Base-by-base conservation (phyloP, 2,797 vertebrate species). In the Buceros bicornis region DNA sequence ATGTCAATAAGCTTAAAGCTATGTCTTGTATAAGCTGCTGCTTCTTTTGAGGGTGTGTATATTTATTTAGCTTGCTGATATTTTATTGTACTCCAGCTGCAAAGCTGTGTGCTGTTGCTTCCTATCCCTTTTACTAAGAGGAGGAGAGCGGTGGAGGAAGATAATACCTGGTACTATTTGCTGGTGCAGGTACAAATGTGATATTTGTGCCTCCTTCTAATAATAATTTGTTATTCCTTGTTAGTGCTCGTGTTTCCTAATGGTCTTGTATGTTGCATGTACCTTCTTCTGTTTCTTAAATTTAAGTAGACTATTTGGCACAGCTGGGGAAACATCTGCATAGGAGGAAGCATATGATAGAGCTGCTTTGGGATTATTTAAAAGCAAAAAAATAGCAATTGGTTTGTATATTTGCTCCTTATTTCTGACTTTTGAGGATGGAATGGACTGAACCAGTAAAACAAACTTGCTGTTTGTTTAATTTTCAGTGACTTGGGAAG, bases 401-500 rank as follows among this genome's bases (percentile, higher is more conserved):
- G 16, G 11, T 78, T 80, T 69, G 8, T 64, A 2, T 58, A 40
- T 62, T 40, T 86, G 31, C 6, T 78, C 16, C 26, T 6, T 74
- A 29, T 48, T 88, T 82, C 35, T 85, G 22, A 10, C 45, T 61
- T 71, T 62, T 76, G 45, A 78, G 79, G 62, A 8, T 93, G 72
- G 40, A 78, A 43, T 89, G 67, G 67, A 80, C 42, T 47, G 42
- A 95, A 92, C 67, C 48, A 78, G 35, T 62, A 31, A 37, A 64
- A 88, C 28, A 58, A 8, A n/a, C 16, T n/a, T 21, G 25, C 13
- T 72, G n/a, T 73, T 78, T 82, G 33, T 88, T 97, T 89, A 20
- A 60, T 88, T 96, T 96, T 90, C 70, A 67, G 4, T 83, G 70
- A 70, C 57, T 85, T 95, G 88, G 66, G 43, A 96, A 93, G 61